A percentile compares a stretch with the other conserved stretches of the same genome.
These are phyloP conservation scores for Colistium nudipinnis DNA, from an alignment of 2,113 vertebrate genomes.

Conservation along the genomic window DNA sequence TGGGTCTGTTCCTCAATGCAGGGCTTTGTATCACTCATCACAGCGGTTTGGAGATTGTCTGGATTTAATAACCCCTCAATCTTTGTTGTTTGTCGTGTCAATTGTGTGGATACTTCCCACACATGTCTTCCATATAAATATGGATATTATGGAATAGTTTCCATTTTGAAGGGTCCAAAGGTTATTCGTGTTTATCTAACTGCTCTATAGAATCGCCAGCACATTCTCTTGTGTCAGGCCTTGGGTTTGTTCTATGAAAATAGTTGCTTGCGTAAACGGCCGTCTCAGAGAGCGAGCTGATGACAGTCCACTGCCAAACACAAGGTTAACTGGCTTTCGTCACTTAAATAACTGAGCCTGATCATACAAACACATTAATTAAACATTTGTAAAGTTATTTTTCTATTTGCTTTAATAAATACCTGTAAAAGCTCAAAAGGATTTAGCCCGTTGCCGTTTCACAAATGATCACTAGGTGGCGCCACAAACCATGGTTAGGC, in stretches of 20 bases:
- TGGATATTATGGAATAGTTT: neutral
- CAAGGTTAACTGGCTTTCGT: conserved; percentile 4
- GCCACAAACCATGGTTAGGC: neutral
- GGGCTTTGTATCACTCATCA: neutral
- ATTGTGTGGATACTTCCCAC: conserved; percentile 22
- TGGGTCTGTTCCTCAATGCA: neutral
- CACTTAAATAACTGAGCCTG: neutral
- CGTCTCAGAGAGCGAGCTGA: neutral
- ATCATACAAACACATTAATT: neutral
- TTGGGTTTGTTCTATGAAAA: conserved; percentile 48
- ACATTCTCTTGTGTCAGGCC: conserved; percentile 36
- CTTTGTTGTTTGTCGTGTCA: neutral
- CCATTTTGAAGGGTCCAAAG: neutral
- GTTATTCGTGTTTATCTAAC: conserved; percentile 30
- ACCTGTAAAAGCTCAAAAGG: neutral
- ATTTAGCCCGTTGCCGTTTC: neutral
- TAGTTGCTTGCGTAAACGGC: conserved; percentile 21
- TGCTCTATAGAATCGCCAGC: conserved; percentile 1
- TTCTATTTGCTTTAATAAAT: neutral
- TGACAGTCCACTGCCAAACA: neutral
- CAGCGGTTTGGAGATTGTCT: neutral
- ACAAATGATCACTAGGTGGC: neutral
- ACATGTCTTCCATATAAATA: conserved; percentile 17
- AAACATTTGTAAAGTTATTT: neutral
- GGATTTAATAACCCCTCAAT: neutral